A percentile compares a stretch with the other conserved stretches of the same genome.
Conservation (phyloP, 2,888 invertebrate genomes). For the Acronicta alni region DNA sequence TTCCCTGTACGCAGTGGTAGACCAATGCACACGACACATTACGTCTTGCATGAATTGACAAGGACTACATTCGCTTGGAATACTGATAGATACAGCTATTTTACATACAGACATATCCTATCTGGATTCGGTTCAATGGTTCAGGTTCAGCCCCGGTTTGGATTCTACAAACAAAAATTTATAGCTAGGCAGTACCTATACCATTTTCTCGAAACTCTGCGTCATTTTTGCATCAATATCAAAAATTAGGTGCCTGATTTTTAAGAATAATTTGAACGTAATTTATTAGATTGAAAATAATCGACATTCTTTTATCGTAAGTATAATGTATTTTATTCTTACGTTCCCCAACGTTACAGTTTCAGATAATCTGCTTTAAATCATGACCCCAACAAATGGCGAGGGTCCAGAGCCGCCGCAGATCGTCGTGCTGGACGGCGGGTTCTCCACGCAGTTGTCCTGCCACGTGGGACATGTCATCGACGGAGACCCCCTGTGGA, state of each 20-base stretch:
- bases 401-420: constrained; percentile 76
- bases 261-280: not conserved
- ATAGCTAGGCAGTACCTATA: constrained; percentile 26
- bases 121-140: constrained; percentile 34
- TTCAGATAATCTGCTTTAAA: constrained; percentile 36
- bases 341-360: constrained; percentile 2
- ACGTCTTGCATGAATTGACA: constrained; percentile 20
- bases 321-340: no score
- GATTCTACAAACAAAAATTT: constrained; percentile 37
- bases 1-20: constrained; percentile 6
- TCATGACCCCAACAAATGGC: constrained; percentile 77
- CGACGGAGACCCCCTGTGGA: constrained; percentile 97
- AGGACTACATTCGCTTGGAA: constrained; percentile 19
- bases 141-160: constrained; percentile 12
- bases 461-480: constrained; percentile 93
- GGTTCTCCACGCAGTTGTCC: constrained; percentile 94
- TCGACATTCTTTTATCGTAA: no score
- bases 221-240: constrained; percentile 42
- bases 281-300: no score
- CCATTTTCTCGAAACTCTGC: constrained; percentile 29
- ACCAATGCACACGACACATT: constrained; percentile 26
- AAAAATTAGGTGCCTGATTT: constrained; percentile 22
- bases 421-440: constrained; percentile 91
- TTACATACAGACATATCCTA: constrained; percentile 32
- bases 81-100: constrained; percentile 16